These are phyloP conservation scores for Caradrina kadenii DNA, from an alignment of 2,888 invertebrate genomes.

Conservation along the genomic window DNA sequence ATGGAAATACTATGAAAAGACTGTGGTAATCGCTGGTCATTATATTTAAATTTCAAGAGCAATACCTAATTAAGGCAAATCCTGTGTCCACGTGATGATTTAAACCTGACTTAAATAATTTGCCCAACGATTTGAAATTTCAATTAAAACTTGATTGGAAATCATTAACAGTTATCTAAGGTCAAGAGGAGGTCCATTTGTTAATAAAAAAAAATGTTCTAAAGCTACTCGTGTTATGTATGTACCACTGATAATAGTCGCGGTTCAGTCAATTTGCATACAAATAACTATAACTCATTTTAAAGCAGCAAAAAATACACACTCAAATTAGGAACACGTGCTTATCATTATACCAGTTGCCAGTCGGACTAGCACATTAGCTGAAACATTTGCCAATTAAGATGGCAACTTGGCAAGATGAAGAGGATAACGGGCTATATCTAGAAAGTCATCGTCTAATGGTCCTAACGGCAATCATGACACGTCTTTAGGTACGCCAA, in stretches of 20 bases:
- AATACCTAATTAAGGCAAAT: no score
- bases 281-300: slow-evolving; percentile 39
- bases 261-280: slow-evolving; percentile 25
- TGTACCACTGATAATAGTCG: slow-evolving; percentile 34
- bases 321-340: slow-evolving; percentile 37
- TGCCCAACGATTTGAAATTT: not conserved
- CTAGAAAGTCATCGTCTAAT: slow-evolving; percentile 79
- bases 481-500: slow-evolving; percentile 59
- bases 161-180: not conserved
- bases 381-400: slow-evolving; percentile 76
- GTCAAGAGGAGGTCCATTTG: not conserved
- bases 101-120: not conserved
- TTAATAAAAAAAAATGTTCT: slow-evolving; percentile 2
- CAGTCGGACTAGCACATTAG: slow-evolving; percentile 68
- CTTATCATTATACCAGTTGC: slow-evolving; percentile 52
- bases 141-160: not conserved
- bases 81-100: not conserved
- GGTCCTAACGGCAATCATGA: slow-evolving; percentile 64
- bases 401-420: slow-evolving; percentile 61
- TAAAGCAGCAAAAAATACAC: slow-evolving; percentile 25
- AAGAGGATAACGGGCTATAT: slow-evolving; percentile 74
- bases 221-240: slow-evolving; percentile 21
- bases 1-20: not conserved
- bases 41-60: no score
- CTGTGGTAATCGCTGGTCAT: not conserved